Conservation (phyloP, 2,888 invertebrate genomes). For the Phorcus lineatus region DNA sequence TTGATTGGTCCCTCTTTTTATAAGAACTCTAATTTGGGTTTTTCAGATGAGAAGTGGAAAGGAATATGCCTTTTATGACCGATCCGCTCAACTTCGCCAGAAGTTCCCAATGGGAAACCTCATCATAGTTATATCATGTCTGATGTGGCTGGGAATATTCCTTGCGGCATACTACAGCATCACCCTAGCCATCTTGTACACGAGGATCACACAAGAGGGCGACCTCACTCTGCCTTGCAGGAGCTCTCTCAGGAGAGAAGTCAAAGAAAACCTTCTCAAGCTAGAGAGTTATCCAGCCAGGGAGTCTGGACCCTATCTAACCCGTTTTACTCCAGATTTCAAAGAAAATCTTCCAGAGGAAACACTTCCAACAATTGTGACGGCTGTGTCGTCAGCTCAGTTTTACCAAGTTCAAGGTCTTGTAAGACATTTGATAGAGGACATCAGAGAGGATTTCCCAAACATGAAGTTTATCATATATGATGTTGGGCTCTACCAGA, state of each 20-base stretch:
- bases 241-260: not conserved
- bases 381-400: slow-evolving; percentile 55
- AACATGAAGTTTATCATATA: slow-evolving; percentile 57
- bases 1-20: too few species aligned
- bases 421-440: slow-evolving; percentile 51
- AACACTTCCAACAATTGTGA: slow-evolving; percentile 58
- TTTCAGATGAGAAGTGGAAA: slow-evolving; percentile 18
- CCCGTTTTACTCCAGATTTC: slow-evolving; percentile 52
- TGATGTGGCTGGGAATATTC: slow-evolving; percentile 38
- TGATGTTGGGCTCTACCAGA: slow-evolving; percentile 55
- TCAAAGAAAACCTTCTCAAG: slow-evolving; percentile 44
- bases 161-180: slow-evolving; percentile 17
- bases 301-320: slow-evolving; percentile 58
- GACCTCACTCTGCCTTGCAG: slow-evolving; percentile 29
- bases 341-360: slow-evolving; percentile 40
- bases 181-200: slow-evolving; percentile 25
- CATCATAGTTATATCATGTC: slow-evolving; percentile 31
- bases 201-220: slow-evolving; percentile 29
- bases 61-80: slow-evolving; percentile 32
- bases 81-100: not conserved
- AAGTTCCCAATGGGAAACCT: slow-evolving; percentile 37
- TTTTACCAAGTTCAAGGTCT: slow-evolving; percentile 60
- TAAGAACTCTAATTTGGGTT: not conserved
- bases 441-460: slow-evolving; percentile 39
- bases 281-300: slow-evolving; percentile 52